phyloP scores from a whole-genome alignment of 2,113 vertebrate genomes.

The Ardeotis arabs region DNA sequence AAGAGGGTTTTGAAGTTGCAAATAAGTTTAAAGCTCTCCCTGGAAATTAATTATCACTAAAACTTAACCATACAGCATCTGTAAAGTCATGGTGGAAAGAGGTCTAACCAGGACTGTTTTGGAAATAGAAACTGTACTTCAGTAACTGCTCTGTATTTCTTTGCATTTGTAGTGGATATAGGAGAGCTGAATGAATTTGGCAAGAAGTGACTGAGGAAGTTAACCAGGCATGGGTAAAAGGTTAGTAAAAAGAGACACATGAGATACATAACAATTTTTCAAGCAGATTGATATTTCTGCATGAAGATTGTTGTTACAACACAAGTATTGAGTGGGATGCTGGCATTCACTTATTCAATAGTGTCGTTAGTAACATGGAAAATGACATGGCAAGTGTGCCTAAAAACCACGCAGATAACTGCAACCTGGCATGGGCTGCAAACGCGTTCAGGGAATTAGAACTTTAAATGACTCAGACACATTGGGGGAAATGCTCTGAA shows the following conservation, averaged over 20 bases:
- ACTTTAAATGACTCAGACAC: neutral
- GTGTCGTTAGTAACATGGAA: neutral
- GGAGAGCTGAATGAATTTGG: neutral
- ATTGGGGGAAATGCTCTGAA: neutral
- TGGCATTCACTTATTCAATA: neutral
- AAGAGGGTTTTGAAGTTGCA: neutral
- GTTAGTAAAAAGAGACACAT: neutral
- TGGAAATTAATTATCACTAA: neutral
- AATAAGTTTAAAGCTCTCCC: neutral
- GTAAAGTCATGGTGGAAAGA: neutral
- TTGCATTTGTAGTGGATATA: neutral
- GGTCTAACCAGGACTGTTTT: neutral
- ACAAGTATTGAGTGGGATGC: neutral
- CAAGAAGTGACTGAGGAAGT: neutral
- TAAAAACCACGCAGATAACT: neutral
- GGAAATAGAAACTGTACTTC: neutral
- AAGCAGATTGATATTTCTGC: neutral
- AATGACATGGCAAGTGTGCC: neutral
- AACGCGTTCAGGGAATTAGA: neutral
- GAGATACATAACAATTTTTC: neutral
- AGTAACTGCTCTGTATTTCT: neutral
- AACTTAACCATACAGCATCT: neutral
- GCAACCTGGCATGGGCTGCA: neutral
- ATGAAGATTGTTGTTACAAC: neutral
- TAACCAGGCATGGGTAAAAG: too few relatives aligned